phyloP scores from a whole-genome alignment of 2,888 invertebrate species.

The Ditula angustiorana region DNA sequence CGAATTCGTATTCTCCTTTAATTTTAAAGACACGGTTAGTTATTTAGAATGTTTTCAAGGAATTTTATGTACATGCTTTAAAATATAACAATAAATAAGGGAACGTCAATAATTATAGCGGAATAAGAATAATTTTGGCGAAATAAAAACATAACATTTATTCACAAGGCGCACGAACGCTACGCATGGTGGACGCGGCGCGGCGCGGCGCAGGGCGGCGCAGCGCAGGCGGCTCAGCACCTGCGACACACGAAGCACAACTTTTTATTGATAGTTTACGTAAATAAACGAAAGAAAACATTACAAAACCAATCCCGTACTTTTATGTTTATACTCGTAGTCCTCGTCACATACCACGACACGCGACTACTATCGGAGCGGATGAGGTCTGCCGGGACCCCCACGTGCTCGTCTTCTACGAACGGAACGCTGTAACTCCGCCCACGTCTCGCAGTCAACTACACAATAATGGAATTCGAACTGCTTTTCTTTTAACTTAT shows the following conservation, averaged over 20 bases:
- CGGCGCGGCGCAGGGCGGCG: neutral
- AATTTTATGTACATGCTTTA: slow-evolving; percentile 1
- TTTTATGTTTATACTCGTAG: no score
- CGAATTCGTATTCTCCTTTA: neutral
- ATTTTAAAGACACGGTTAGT: neutral
- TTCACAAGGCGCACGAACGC: neutral
- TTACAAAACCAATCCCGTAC: no score
- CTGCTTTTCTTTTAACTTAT: no score
- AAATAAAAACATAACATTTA: slow-evolving; percentile 8
- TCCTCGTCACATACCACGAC: no score
- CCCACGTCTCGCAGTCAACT: no score
- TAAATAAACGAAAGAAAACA: no score
- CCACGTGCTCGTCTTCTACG: no score
- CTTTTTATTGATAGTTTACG: neutral
- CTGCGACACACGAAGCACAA: neutral
- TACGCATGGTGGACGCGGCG: neutral
- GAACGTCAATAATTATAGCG: neutral
- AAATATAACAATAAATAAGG: neutral
- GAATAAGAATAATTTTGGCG: slow-evolving; percentile 11
- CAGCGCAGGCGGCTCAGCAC: slow-evolving; percentile 6
- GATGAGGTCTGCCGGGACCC: no score
- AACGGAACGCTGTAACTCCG: no score
- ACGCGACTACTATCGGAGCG: no score
- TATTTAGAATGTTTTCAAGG: neutral
- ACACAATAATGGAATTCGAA: no score